These are phyloP conservation scores for Leptestheria dahalacensis DNA, from an alignment of 1,140 invertebrate species.

Conservation along the genomic window DNA sequence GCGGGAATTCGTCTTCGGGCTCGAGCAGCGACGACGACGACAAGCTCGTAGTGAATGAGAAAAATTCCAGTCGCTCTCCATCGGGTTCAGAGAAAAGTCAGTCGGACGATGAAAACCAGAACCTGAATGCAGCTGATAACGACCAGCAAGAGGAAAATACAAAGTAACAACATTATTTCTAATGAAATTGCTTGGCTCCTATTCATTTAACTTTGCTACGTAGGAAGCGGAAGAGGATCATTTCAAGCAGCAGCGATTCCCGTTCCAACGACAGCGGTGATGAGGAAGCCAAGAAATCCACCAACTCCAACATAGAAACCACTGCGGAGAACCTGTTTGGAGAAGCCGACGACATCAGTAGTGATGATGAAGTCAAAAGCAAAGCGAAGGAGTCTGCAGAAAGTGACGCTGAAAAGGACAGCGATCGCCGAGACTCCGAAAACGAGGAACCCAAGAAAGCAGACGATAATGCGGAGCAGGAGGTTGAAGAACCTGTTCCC, in stretches of 20 bases:
- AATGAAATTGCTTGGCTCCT: not conserved
- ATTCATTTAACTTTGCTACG: not conserved
- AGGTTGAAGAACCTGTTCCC: conserved; percentile 56
- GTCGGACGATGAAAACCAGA: not conserved
- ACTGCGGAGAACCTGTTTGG: conserved; percentile 76
- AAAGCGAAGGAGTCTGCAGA: conserved; percentile 29
- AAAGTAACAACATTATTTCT: not conserved
- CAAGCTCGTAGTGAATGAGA: not conserved
- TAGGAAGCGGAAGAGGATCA: conserved; percentile 1
- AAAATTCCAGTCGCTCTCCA: not conserved
- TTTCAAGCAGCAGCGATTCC: not conserved
- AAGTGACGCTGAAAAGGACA: conserved; percentile 25
- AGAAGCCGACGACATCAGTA: conserved; percentile 79
- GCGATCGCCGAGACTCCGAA: not conserved
- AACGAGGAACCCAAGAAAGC: conserved; percentile 23
- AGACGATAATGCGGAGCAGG: conserved; percentile 43
- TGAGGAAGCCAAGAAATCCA: not conserved
- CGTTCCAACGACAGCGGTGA: not conserved
- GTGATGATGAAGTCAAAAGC: conserved; percentile 19
- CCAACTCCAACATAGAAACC: conserved; percentile 18
- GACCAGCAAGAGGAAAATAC: not conserved
- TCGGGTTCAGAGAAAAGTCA: not conserved
- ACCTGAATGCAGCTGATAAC: not conserved
- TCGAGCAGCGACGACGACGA: not conserved
- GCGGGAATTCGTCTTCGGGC: not conserved